Evolutionary conservation across 2,797 vertebrate species (phyloP).

Genomic region (Chelon auratus): DNA sequence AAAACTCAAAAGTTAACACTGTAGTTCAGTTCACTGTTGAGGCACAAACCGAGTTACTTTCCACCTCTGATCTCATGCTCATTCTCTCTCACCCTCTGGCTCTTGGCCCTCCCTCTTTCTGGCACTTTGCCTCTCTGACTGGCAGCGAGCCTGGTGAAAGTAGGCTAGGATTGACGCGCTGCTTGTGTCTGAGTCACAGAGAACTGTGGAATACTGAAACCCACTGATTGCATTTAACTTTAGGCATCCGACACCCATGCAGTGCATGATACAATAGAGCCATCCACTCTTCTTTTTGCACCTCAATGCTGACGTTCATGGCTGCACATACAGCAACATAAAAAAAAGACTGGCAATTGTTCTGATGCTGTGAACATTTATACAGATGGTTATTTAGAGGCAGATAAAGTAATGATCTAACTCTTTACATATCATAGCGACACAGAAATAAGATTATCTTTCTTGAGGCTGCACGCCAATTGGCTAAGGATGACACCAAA

Average conservation of each 20-base stretch:
- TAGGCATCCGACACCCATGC: slow-evolving; percentile 79
- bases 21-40: slow-evolving; percentile 17
- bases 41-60: slow-evolving; percentile 40
- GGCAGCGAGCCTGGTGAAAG: slow-evolving; percentile 81
- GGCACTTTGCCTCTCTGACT: slow-evolving; percentile 74
- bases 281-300: slow-evolving; percentile 69
- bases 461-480: slow-evolving; percentile 3
- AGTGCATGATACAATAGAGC: slow-evolving; percentile 78
- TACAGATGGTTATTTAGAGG: slow-evolving; percentile 48
- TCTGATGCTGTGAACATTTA: slow-evolving; percentile 48
- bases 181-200: slow-evolving; percentile 85
- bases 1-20: background rate
- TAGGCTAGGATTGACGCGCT: slow-evolving; percentile 85
- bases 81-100: slow-evolving; percentile 48
- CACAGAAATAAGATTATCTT: slow-evolving; percentile 14
- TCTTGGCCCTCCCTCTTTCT: slow-evolving; percentile 61
- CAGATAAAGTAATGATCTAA: slow-evolving; percentile 34
- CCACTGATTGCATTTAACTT: slow-evolving; percentile 85
- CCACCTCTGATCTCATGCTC: slow-evolving; percentile 67
- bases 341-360: slow-evolving; percentile 39
- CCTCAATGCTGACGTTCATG: slow-evolving; percentile 68
- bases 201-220: slow-evolving; percentile 80
- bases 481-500: slow-evolving; percentile 5
- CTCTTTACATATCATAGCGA: slow-evolving; percentile 31
- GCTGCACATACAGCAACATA: slow-evolving; percentile 55